Evolutionary conservation across 64 coral and sea anemone species (phyloP), one percentile per base, ranked within the genome.

Genomic region (Montipora foliosa): DNA sequence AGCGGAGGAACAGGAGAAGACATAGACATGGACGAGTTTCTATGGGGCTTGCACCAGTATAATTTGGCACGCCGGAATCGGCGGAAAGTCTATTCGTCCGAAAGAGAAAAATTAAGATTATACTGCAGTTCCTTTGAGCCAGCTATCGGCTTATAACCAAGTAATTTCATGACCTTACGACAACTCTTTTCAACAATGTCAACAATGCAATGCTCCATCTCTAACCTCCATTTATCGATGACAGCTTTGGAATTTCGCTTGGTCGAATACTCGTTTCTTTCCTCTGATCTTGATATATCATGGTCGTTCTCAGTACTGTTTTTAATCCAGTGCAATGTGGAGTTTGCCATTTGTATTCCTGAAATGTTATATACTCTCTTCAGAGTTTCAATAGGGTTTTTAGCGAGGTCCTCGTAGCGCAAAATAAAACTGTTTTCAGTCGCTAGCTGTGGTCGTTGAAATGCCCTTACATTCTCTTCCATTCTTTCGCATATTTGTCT

Each of bases 321-420:
- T 67, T 16, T 67, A n/a, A 83, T 83, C 81, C 81, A 83, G 5
- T 19, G 22, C 5, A 66, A 59, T 5, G 81, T 83, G 13, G 22
- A 45, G 3, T 83, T 67, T 6, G 24, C 15, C 81, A 83, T 83
- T 17, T 14, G 8, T 1, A 83, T 15, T 46, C 81, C 81, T 44
- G 81, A 24, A 7, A 83, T 67, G 46, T 67, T 83, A 19, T 19
- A 83, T 21, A n/a, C 44, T 37, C 12, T 67, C 45, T 15, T 14
- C 12, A 83, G 58, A 66, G 29, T 67, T 67, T 83, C 58, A 66
- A 60, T 8, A 16, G 81, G 59, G 16, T 83, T 47, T 47, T 29
- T 45, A 67, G 81, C 81, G 17, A 83, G 58, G 29, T 83, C 81
- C 60, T 83, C 81, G 59, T 67, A 83, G 14, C 58, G 81, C 3